Conservation (phyloP, 2,888 invertebrate species). For the Eilema sororculum region DNA sequence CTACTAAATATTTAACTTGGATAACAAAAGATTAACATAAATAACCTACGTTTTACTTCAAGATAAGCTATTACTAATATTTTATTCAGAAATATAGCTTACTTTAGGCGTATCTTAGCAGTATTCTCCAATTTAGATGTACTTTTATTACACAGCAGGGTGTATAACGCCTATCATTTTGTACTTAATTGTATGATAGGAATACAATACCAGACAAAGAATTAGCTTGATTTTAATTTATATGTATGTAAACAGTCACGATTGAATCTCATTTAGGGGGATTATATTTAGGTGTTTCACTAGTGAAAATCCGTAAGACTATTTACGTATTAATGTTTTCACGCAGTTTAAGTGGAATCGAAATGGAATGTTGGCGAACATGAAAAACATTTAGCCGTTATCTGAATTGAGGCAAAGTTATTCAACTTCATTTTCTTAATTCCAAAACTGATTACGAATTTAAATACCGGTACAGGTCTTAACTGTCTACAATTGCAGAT, state of each 20-base stretch:
- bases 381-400: no score
- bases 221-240: neutral
- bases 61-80: neutral
- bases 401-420: no score
- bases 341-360: no score
- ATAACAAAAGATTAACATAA: neutral
- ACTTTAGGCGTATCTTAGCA: neutral
- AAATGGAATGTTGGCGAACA: no score
- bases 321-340: no score
- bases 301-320: no score
- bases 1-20: no score
- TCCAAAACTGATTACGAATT: no score
- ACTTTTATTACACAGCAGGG: neutral
- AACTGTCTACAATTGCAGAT: no score
- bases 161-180: neutral
- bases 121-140: neutral
- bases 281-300: no score
- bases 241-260: neutral
- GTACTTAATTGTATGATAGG: neutral
- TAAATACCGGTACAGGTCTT: no score
- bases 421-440: no score
- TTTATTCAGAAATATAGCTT: neutral
- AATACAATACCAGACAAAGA: neutral
- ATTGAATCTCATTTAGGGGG: neutral
- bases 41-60: neutral